Percentiles rank a stretch among this genome's conserved stretches.
These are phyloP conservation scores for Smittia aterrima DNA, from an alignment of 2,888 invertebrate species.

Conservation along the genomic window DNA sequence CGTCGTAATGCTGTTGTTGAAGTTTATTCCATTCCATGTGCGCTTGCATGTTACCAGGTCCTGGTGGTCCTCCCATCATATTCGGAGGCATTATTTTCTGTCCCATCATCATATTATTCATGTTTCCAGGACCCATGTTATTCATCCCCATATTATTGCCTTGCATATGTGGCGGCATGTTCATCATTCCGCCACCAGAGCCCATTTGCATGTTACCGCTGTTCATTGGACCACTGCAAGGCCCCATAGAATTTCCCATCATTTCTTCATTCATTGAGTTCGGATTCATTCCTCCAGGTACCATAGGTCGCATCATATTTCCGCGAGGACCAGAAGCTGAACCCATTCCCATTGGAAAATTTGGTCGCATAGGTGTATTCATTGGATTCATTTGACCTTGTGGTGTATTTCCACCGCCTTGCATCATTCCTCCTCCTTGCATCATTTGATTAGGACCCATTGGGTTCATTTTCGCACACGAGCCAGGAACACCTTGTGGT, in stretches of 20 bases:
- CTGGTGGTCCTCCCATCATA: conserved; percentile 43
- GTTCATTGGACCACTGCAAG: conserved; percentile 11
- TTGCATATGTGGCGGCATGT: conserved; percentile 14
- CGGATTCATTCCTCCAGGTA: conserved; percentile 40
- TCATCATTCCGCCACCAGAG: conserved; percentile 24
- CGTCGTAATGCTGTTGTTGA: conserved; percentile 82
- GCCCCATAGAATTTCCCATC: conserved; percentile 13
- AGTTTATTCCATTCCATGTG: conserved; percentile 90
- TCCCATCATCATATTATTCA: conserved; percentile 39
- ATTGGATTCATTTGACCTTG: conserved; percentile 49
- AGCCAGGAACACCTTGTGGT: background rate
- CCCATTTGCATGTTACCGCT: conserved; percentile 31
- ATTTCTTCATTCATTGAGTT: conserved; percentile 28
- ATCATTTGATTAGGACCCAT: conserved; percentile 42
- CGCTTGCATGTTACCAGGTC: conserved; percentile 52
- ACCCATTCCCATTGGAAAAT: conserved; percentile 35
- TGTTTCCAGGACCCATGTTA: conserved; percentile 37
- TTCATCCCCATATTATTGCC: conserved; percentile 34
- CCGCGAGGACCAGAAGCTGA: conserved; percentile 15
- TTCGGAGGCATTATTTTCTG: conserved; percentile 42
- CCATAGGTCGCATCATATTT: conserved; percentile 43
- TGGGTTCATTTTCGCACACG: conserved; percentile 49
- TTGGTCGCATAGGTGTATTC: conserved; percentile 40
- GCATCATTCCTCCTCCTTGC: conserved; percentile 47
- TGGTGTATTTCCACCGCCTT: conserved; percentile 50